A percentile compares a stretch with the other conserved stretches of the same genome.
These are phyloP conservation scores for Anolis apletophallus DNA, from an alignment of 2,797 vertebrate genomes.

Conservation along the genomic window DNA sequence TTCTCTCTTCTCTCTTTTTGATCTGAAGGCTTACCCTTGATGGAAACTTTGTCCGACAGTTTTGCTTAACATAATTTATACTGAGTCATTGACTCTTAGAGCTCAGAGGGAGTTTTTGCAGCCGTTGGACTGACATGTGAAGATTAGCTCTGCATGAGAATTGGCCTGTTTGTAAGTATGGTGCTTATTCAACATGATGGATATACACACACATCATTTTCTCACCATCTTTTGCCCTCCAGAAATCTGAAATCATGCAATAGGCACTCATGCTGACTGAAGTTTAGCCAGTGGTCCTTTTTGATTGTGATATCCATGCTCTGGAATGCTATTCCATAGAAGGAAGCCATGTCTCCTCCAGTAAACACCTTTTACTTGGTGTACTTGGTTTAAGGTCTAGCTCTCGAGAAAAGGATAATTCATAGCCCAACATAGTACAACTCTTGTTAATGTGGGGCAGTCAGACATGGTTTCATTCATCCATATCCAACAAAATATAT, in stretches of 20 bases:
- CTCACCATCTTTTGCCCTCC: not conserved
- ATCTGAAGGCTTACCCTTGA: slow-evolving; percentile 15
- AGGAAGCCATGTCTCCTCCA: not conserved
- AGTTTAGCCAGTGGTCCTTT: not conserved
- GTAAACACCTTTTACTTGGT: not conserved
- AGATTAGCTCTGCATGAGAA: not conserved
- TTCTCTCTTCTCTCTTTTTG: slow-evolving; percentile 5
- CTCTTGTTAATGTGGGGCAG: too few species aligned
- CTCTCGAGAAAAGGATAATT: too few species aligned
- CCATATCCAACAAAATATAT: too few species aligned
- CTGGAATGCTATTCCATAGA: not conserved
- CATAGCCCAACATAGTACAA: not conserved
- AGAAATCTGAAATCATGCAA: not conserved
- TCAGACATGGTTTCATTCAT: too few species aligned
- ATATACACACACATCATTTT: too few species aligned
- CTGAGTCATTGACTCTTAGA: slow-evolving; percentile 32
- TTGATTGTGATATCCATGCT: not conserved
- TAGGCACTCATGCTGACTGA: too few species aligned
- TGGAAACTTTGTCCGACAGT: slow-evolving; percentile 6
- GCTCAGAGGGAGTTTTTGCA: slow-evolving; percentile 32
- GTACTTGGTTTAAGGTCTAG: not conserved
- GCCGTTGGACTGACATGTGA: slow-evolving; percentile 8
- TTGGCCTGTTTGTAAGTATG: not conserved
- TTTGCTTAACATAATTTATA: slow-evolving; percentile 39
- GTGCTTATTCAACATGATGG: not conserved